Conservation (phyloP, 2,888 invertebrate species). For the Leucophora obtusa region DNA sequence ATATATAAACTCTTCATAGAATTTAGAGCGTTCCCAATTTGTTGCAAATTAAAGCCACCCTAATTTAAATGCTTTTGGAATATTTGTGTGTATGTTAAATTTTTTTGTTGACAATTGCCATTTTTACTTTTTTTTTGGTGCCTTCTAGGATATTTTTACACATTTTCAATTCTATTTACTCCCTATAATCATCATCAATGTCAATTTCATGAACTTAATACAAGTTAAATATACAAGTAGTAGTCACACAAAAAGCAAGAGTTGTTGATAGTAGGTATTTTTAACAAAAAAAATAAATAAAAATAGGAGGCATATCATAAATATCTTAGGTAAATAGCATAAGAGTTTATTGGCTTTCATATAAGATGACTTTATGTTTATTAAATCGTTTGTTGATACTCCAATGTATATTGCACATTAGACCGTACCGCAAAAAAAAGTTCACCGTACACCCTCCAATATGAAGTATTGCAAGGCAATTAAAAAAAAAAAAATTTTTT, state of each 20-base stretch:
- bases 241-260: slow-evolving; percentile 16
- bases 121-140: slow-evolving; percentile 19
- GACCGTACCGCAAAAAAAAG: no score
- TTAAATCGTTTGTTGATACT: not conserved
- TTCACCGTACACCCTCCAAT: no score
- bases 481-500: no score
- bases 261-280: slow-evolving; percentile 40
- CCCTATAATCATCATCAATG: slow-evolving; percentile 77
- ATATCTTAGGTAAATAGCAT: slow-evolving; percentile 26
- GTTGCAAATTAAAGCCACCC: not conserved
- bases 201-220: slow-evolving; percentile 69
- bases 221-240: slow-evolving; percentile 16
- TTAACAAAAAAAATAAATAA: slow-evolving; percentile 15
- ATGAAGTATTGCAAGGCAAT: no score
- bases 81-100: slow-evolving; percentile 9
- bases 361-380: slow-evolving; percentile 18
- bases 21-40: no score
- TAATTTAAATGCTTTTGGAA: not conserved
- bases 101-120: slow-evolving; percentile 53
- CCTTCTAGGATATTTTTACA: slow-evolving; percentile 60
- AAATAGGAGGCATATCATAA: slow-evolving; percentile 40
- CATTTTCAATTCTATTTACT: slow-evolving; percentile 75
- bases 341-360: slow-evolving; percentile 36
- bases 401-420: not conserved
- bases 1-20: no score